Evolutionary conservation across 2,888 invertebrate species (phyloP).

Genomic region (Acrobasis suavella): DNA sequence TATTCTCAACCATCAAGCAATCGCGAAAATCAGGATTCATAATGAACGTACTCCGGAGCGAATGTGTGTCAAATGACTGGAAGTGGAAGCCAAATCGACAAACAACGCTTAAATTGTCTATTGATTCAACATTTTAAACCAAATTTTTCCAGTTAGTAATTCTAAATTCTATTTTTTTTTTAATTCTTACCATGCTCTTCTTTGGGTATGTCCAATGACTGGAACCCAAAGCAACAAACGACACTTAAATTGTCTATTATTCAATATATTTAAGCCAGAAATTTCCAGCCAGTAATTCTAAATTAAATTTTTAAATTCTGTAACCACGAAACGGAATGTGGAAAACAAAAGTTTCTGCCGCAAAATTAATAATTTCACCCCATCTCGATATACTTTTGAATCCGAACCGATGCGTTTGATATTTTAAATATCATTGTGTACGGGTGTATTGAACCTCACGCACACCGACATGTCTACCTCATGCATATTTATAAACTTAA

Average conservation of each 20-base stretch:
- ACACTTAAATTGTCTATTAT: conserved; percentile 1
- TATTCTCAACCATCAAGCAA: conserved; percentile 62
- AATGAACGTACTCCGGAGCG: conserved; percentile 34
- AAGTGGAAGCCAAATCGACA: conserved; percentile 19
- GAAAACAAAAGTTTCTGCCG: conserved; percentile 12
- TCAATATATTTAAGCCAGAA: neutral
- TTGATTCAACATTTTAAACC: neutral
- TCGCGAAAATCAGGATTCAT: conserved; percentile 44
- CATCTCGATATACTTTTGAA: conserved; percentile 19
- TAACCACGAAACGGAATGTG: conserved; percentile 4
- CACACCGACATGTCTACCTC: conserved; percentile 50
- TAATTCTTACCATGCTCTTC: conserved; percentile 32
- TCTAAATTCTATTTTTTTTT: conserved; percentile 11
- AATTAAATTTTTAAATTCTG: conserved; percentile 12
- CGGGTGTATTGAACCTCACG: conserved; percentile 30
- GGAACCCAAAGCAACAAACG: conserved; percentile 18
- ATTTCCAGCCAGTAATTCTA: conserved; percentile 8
- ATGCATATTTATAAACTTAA: conserved; percentile 80
- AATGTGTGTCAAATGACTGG: conserved; percentile 21
- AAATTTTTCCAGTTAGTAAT: conserved; percentile 5
- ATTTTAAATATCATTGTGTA: conserved; percentile 23
- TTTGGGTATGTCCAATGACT: conserved; percentile 19
- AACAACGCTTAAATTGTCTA: conserved; percentile 10
- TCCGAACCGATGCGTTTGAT: conserved; percentile 19
- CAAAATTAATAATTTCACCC: conserved; percentile 22